Base-by-base conservation (phyloP, 2,113 vertebrate species). In the Progne subis region DNA sequence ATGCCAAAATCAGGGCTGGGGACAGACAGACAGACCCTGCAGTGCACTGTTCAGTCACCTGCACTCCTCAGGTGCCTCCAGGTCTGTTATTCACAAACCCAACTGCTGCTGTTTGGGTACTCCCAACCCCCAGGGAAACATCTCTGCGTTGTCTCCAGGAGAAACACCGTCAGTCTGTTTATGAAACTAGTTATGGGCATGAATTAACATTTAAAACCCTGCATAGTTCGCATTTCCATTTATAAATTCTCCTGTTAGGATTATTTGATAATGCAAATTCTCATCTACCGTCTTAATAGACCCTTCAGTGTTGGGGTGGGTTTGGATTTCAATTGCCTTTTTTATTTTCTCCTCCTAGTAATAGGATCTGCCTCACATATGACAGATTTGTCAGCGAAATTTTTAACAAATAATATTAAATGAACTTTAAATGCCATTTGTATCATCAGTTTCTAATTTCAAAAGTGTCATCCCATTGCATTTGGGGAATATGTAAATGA, bases 381-480 rank as follows among this genome's bases (percentile, higher is more conserved):
- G 91, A 95, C 90, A 82, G 85, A 55, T 70, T 88, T 96, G 92
- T 88, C 93, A 82, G 83, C 60, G 79, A 68, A 88, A 96, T 94
- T 92, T 92, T 92, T 86, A 92, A 95, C 90, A 95, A 95, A 95
- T 94, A 94, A 77, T 92, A 93, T 88, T 86, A 95, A 96, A 92
- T 81, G 92, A 96, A 93, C 91, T 94, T 92, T 96, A 96, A 95
- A 92, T 95, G 93, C 82, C 86, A 88, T 90, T 97, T 94, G 53
- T 95, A 81, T 94, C 84, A 68, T 94, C 94, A 71, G 82, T 91
- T 95, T 95, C 96, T 96, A 96, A 96, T 96, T 97, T 95, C 78
- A 60, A 43, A 82, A 93, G 92, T 95, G 96, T 94, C 96, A 95
- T 81, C 81, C 86, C 70, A 3, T 56, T 97, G 90, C 84, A 86